A percentile compares a stretch with the other conserved stretches of the same genome.
phyloP scores from a whole-genome alignment of 2,797 vertebrate genomes.

The Spondyliosoma cantharus region DNA sequence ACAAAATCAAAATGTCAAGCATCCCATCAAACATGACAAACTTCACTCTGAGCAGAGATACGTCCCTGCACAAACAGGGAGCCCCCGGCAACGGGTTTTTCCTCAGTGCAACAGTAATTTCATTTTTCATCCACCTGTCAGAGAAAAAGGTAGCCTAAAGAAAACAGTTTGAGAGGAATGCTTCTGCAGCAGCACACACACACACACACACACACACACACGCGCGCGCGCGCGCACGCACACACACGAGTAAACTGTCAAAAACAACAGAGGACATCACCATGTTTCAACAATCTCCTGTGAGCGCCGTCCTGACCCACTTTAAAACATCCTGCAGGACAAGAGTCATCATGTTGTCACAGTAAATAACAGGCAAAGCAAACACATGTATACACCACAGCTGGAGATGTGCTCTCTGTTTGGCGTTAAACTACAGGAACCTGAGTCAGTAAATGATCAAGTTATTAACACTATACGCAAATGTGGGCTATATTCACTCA shows the following conservation, averaged over 20 bases:
- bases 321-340: constrained; percentile 19
- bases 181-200: background rate
- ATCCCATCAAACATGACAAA: constrained; percentile 7
- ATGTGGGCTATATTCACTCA: background rate
- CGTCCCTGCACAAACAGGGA: constrained; percentile 8
- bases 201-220: no score
- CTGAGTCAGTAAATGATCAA: background rate
- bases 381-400: constrained; percentile 23
- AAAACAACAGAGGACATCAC: constrained; percentile 23
- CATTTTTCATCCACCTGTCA: constrained; percentile 53
- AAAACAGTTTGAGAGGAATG: constrained; percentile 39
- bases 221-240: background rate
- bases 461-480: background rate
- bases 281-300: constrained; percentile 14
- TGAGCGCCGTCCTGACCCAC: constrained; percentile 38
- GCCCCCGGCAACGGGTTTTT: constrained; percentile 31
- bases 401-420: constrained; percentile 23
- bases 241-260: constrained; percentile 4
- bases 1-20: constrained; percentile 11
- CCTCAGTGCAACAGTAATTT: constrained; percentile 23
- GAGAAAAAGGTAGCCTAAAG: constrained; percentile 52
- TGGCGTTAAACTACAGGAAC: background rate
- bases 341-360: constrained; percentile 38
- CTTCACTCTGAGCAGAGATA: background rate
- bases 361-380: constrained; percentile 41